Conservation (phyloP, 2,797 vertebrate genomes). For the Chromis chromis region DNA sequence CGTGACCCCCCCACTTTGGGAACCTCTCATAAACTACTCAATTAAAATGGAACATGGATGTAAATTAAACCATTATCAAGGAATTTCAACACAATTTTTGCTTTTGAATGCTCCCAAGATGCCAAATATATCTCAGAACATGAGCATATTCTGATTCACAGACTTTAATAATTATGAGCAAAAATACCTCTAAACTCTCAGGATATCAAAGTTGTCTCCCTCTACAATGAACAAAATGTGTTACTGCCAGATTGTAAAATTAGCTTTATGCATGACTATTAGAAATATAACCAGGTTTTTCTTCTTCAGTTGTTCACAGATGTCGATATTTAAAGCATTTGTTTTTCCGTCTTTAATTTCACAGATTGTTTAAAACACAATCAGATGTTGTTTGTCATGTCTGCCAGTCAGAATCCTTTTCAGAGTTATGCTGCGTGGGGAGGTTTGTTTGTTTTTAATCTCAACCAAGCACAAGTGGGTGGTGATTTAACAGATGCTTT, state of each 20-base stretch:
- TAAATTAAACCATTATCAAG: neutral
- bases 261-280: neutral
- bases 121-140: neutral
- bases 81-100: neutral
- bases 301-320: neutral
- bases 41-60: neutral
- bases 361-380: neutral
- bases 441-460: slow-evolving; percentile 33
- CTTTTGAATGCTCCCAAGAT: neutral
- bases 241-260: slow-evolving; percentile 8
- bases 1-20: no score
- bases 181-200: slow-evolving; percentile 2
- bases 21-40: neutral
- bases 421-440: slow-evolving; percentile 1
- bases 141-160: slow-evolving; percentile 3
- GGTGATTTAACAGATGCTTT: slow-evolving; percentile 37
- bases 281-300: neutral
- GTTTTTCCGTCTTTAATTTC: neutral
- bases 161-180: slow-evolving; percentile 20
- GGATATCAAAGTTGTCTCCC: neutral
- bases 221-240: no score
- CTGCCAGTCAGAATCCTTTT: neutral
- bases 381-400: neutral
- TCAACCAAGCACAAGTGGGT: slow-evolving; percentile 28
- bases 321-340: neutral